Evolutionary conservation across 1,140 invertebrate genomes (phyloP), one percentile per base, ranked within the genome.

Genomic region (Brachionus calyciflorus): DNA sequence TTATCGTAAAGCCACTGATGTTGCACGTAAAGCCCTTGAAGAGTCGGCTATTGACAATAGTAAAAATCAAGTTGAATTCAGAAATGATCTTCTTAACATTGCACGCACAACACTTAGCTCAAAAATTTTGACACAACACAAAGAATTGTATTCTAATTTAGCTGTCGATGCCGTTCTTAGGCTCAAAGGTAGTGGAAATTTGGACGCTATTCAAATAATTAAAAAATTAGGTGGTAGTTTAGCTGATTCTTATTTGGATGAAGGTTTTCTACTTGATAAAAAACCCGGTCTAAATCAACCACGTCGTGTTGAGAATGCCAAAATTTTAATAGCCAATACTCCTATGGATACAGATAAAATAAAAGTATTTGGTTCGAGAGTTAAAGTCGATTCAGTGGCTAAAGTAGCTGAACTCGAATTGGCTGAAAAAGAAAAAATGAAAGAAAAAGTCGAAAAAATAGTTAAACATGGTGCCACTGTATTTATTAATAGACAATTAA

Each of bases 301-400:
- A 0, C 93, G 93, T 82, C 86, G 89, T 73, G 87, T 98, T 80
- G 93, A 96, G 86, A 96, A 91, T 81, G 94, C 94, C 10, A 91
- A 90, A 82, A 98, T 99, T 82, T 88, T 99, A 12, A 95, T 99
- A 82, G 96, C 96, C n/a, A 99, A 99, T 82, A 99, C 97, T 40
- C 93, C 97, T 0, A 99, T 99, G 97, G 97, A 99, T 84, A 96
- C 95, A 19, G 97, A 99, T 82, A 99, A 99, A 87, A 97, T 99
- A 79, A 99, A 98, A 88, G 92, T 85, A 69, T 99, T 99, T 88
- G 96, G 96, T 68, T 97, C 95, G 14, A 90, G 93, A 79, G 94
- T 99, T 75, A 90, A 93, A 81, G 96, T 99, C 0, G 96, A 99
- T 85, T 96, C 94, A 0, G 91, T 98, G 87, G 91, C 96, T 2